Base-by-base conservation (phyloP, 2,113 vertebrate species). In the Anthoscopus minutus region DNA sequence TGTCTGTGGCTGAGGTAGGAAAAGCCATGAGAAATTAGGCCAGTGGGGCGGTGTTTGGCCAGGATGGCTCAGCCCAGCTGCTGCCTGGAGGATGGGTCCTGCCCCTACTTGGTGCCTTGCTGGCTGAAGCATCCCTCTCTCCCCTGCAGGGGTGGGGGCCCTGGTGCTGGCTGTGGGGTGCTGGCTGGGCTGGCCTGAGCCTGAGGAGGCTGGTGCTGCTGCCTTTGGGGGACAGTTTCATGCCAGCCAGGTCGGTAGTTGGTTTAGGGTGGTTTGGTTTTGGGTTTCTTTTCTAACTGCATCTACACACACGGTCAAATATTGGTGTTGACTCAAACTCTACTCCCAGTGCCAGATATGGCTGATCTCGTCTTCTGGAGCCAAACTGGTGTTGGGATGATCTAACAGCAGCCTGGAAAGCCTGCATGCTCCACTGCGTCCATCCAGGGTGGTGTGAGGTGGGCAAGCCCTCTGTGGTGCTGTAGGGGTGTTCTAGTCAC, bases 401-500 rank as follows among this genome's bases (percentile, higher is more conserved):
- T 19, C 65, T 3, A 40, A 25, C 9, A 64, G 33, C 22, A 50
- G 45, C 10, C 35, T 81, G 69, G 23, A 31, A 16, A 19, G 27
- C 6, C 47, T 3, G 1, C 27, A 5, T 22, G 42, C 47, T 71
- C 45, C 0, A 0, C 40, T 79, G 66, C 25, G 31, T 4, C 54
- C 7, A 2, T 15, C 8, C 38, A 10, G 31, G 42, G 28, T 2
- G 7, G 3, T 8, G 51, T 3, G 56, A 54, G n/a, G 33, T 0
- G 13, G 33, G 58, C 11, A 5, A 33, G 56, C n/a, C n/a, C 58
- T 13, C 53, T 1, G 4, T 1, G 10, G 11, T 7, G 11, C 53
- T 12, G 25, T 3, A 7, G 53, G 58, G 53, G 16, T 5, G 12
- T 8, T 58, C 21, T 2, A 8, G 27, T 6, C 6, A 2, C 2